These are phyloP conservation scores for Acrossocheilus fasciatus DNA, from an alignment of 2,797 vertebrate species.

Conservation along the genomic window DNA sequence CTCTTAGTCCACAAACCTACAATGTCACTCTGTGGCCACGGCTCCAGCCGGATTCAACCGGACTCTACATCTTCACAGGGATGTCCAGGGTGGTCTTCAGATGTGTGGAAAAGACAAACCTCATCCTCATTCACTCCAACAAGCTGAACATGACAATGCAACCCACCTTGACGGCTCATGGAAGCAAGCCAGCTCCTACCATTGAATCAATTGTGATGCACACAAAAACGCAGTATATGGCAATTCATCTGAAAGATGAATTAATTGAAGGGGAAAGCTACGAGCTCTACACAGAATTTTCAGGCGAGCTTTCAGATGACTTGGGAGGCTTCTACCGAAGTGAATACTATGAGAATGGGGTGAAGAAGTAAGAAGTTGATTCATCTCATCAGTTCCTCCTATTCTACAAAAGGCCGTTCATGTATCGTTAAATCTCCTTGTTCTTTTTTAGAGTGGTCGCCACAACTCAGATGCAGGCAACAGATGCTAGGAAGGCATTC, in stretches of 20 bases:
- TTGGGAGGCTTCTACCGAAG: slow-evolving; percentile 93
- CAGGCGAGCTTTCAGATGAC: slow-evolving; percentile 86
- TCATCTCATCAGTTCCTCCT: no score
- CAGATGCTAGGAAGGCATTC: slow-evolving; percentile 91
- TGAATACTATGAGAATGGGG: slow-evolving; percentile 76
- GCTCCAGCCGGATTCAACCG: not conserved
- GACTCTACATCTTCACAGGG: slow-evolving; percentile 78
- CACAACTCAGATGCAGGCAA: slow-evolving; percentile 91
- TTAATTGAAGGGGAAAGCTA: slow-evolving; percentile 73
- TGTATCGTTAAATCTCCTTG: not conserved
- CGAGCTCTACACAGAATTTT: slow-evolving; percentile 76
- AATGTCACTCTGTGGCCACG: slow-evolving; percentile 76
- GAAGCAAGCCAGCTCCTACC: fast-evolving
- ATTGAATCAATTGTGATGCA: slow-evolving; percentile 69
- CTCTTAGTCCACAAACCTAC: slow-evolving; percentile 75
- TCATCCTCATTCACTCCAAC: slow-evolving; percentile 90
- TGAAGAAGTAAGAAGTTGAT: no score
- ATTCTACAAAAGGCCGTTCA: not conserved
- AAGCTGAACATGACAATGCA: slow-evolving; percentile 82
- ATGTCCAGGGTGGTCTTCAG: slow-evolving; percentile 74
- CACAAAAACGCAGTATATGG: slow-evolving; percentile 84
- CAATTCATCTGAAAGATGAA: slow-evolving; percentile 71
- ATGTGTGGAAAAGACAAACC: slow-evolving; percentile 70
- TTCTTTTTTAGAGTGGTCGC: slow-evolving; percentile 82
- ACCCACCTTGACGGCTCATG: slow-evolving; percentile 9